Base-by-base conservation (phyloP, 2,888 invertebrate genomes). In the Drosophila subquinaria region DNA sequence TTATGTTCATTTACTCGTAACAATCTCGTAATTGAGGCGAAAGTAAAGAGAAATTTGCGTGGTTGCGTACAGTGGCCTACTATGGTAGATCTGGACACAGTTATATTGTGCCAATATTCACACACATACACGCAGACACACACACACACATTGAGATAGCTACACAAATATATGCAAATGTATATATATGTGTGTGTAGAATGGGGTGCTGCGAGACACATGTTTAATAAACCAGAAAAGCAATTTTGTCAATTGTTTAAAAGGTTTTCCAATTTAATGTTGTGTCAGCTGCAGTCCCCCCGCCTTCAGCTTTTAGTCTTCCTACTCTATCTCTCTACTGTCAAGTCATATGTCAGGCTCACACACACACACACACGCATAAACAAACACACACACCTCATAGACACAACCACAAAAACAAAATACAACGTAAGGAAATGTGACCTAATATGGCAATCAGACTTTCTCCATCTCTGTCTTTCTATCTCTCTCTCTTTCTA, bases 31-130 rank as follows among this genome's bases (percentile, higher is more conserved):
- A 52, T 57, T 38, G 62, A 65, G 73, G 66, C 65, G 38, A 76
- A 76, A 72, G 68, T 71, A 67, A 63, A 71, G 63, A 84, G 68
- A 84, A 86, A 87, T 59, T 17, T 90, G 89, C 90, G 92, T 92
- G 92, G 92, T 92, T 92, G 91, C 92, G 92, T 92, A 91, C 92
- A 92, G 92, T 91, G 92, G 92, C 91, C 92, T 92, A 73, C 92
- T 92, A 92, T 92, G 92, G 92, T 92, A 92, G 92, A 92, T 92
- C 90, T 90, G 92, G 92, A 92, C 92, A 91, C 83, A 81, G 73
- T 56, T 79, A 50, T 45, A 63, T 82, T 70, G 70, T 76, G 72
- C 66, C 79, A 70, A 75, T 60, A 73, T 17, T 63, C 64, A 70
- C 43, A 64, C 48, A 55, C 50, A 75, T 30, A 65, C 51, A 64